phyloP scores from a whole-genome alignment of 92 coral and sea anemone genomes.

The Epizoanthus fatuus region DNA sequence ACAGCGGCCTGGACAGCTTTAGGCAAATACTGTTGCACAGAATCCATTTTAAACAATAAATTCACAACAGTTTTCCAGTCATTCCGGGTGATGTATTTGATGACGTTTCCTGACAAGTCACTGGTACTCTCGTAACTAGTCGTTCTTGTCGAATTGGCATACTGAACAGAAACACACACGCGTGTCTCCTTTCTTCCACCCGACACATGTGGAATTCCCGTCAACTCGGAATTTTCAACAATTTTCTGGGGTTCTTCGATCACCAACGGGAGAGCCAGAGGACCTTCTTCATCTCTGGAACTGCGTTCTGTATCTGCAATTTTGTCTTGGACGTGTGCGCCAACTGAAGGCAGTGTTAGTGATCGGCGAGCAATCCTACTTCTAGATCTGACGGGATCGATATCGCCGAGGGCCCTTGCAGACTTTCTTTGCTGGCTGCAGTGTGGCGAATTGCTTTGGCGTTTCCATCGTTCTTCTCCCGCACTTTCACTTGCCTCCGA shows the following conservation, averaged over 20 bases:
- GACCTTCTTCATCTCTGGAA: not conserved
- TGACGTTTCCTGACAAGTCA: constrained; percentile 18
- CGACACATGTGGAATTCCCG: too few species aligned
- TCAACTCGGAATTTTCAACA: not conserved
- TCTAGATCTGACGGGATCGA: too few species aligned
- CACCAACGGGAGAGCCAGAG: not conserved
- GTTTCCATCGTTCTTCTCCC: too few species aligned
- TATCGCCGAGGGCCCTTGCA: too few species aligned
- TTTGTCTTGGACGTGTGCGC: not conserved
- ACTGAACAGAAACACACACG: not conserved
- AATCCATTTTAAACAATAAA: constrained; percentile 32
- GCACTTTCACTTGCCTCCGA: too few species aligned
- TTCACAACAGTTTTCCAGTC: constrained; percentile 43
- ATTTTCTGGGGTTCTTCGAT: not conserved
- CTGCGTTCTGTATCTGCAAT: not conserved
- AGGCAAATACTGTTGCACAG: constrained; percentile 29
- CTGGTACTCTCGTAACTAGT: not conserved
- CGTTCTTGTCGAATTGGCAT: constrained; percentile 1
- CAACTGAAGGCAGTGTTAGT: constrained; percentile 5
- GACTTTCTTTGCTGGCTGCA: too few species aligned
- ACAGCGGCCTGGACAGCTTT: constrained; percentile 22
- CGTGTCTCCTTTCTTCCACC: constrained; percentile 8
- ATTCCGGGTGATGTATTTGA: constrained; percentile 26
- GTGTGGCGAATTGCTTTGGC: too few species aligned
- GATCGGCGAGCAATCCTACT: constrained; percentile 1